Base-by-base conservation (phyloP, 2,113 vertebrate species). In the Cheilinus undulatus region DNA sequence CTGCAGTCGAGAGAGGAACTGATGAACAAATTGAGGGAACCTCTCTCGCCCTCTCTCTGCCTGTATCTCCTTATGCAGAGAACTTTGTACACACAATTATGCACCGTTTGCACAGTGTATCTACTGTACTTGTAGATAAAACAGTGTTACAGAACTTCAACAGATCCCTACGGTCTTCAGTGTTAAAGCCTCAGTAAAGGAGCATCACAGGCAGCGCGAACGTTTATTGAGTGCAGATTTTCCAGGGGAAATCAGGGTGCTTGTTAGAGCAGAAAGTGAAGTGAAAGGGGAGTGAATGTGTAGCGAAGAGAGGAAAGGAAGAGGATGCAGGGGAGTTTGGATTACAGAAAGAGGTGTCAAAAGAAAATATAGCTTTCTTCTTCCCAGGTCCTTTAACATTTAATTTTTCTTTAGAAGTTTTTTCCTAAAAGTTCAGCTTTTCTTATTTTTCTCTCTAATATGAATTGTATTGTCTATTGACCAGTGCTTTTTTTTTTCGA, bases 221-320 rank as follows among this genome's bases (percentile, higher is more conserved):
- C 64, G 68, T 79, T 87, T 87, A 82, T 78, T 80, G 84, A 81
- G 73, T 81, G 87, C 77, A 79, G 88, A 89, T 90, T 91, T 93
- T 90, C 81, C 88, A 80, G 76, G 75, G 83, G 82, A 87, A 89
- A 92, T 89, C 87, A 87, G 83, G 85, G 74, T 73, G 79, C 84
- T 83, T 87, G 85, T 85, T 84, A 85, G 78, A 88, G 86, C 83
- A 85, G 68, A 89, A 86, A 87, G 61, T 72, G 83, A 84, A 84
- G 69, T 65, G 59, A 85, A 72, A 59, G 57, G 65, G 62, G 65
- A 86, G 77, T 82, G 78, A 52, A 81, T 76, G 85, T 70, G 64
- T 82, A 78, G 64, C 28, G 52, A 76, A 56, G 57, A 84, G 70
- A 75, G 70, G 83, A 76, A n/a, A 85, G 82, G 57, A 65, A 73